Conservation (phyloP, 2,888 invertebrate genomes). For the Didymodactylos carnosus region DNA sequence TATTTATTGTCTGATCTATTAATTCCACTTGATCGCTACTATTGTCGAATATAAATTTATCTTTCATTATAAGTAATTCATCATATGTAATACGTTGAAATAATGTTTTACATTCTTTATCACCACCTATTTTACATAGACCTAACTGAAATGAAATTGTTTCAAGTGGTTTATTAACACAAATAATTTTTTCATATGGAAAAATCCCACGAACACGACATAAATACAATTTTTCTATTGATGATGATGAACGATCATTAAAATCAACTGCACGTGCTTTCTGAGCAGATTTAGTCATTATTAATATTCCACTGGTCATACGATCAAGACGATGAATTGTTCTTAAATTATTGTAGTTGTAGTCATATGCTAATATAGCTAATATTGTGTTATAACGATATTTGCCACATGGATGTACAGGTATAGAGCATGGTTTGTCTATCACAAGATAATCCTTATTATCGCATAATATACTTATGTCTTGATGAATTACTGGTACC, state of each 20-base stretch:
- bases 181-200: slow-evolving; percentile 50
- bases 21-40: background rate
- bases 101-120: slow-evolving; percentile 66
- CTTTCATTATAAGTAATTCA: slow-evolving; percentile 15
- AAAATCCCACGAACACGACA: slow-evolving; percentile 37
- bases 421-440: slow-evolving; percentile 98
- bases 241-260: slow-evolving; percentile 22
- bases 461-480: slow-evolving; percentile 82
- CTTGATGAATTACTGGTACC: slow-evolving; percentile 81
- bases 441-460: slow-evolving; percentile 97
- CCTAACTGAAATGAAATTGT: slow-evolving; percentile 85
- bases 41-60: background rate
- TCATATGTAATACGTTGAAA: slow-evolving; percentile 75
- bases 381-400: slow-evolving; percentile 91
- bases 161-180: slow-evolving; percentile 71
- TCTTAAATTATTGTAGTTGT: slow-evolving; percentile 71
- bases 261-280: background rate
- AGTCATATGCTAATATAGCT: slow-evolving; percentile 83
- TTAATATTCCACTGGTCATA: slow-evolving; percentile 72
- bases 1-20: background rate
- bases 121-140: slow-evolving; percentile 55
- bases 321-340: slow-evolving; percentile 88
- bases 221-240: slow-evolving; percentile 81
- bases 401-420: slow-evolving; percentile 77
- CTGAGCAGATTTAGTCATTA: slow-evolving; percentile 52